phyloP scores from a whole-genome alignment of 2,888 invertebrate species.

The Chymomyza fuscimana region DNA sequence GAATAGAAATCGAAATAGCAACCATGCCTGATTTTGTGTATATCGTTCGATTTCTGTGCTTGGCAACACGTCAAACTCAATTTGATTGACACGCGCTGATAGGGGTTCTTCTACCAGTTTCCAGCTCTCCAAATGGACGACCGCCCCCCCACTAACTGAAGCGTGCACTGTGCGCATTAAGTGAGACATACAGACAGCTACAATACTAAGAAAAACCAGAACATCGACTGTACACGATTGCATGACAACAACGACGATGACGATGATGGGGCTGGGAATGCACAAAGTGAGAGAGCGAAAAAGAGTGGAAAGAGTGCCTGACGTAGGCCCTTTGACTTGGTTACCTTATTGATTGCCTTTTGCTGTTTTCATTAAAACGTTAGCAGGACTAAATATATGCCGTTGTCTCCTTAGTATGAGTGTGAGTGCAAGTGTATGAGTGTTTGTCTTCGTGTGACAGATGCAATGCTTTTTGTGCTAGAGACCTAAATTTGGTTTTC shows the following conservation, averaged over 20 bases:
- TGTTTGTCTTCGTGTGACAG: neutral
- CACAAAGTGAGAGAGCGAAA: neutral
- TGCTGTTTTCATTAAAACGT: conserved; percentile 28
- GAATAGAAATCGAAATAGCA: too few relatives aligned
- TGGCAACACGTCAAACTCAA: neutral
- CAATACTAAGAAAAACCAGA: conserved; percentile 1
- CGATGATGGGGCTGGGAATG: conserved; percentile 13
- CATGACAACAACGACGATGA: conserved; percentile 17
- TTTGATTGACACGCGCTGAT: neutral
- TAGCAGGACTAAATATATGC: conserved; percentile 23
- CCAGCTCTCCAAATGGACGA: neutral
- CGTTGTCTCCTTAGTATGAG: conserved; percentile 11
- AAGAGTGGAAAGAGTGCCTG: neutral
- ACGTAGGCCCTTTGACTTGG: conserved; percentile 17
- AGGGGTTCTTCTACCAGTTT: neutral
- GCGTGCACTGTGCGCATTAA: conserved; percentile 2
- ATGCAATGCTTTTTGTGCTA: conserved; percentile 39
- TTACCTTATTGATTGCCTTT: conserved; percentile 59
- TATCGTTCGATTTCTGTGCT: neutral
- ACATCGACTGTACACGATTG: conserved; percentile 15
- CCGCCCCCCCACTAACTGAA: neutral
- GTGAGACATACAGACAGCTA: neutral
- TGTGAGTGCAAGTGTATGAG: neutral
- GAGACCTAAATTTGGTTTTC: conserved; percentile 55
- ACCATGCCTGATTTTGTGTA: too few relatives aligned